Conservation (phyloP, 2,888 invertebrate genomes). For the Zygogramma bicolorata region DNA sequence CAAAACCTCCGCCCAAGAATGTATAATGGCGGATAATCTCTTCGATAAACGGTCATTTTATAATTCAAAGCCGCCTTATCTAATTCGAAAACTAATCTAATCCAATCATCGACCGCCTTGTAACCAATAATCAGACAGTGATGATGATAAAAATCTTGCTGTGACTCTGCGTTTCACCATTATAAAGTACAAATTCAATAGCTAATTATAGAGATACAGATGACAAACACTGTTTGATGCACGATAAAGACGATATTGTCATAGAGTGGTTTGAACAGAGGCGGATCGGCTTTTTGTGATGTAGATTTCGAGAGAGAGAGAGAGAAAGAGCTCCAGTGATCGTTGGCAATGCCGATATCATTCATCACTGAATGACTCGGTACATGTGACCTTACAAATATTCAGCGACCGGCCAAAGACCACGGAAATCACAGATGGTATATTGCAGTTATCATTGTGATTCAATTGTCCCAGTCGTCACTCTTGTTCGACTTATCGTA, state of each 20-base stretch:
- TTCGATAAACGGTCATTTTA: not conserved
- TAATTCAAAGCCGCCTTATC: conserved; percentile 6
- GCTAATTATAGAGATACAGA: conserved; percentile 45
- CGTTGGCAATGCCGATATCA: too few species aligned
- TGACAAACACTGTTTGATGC: conserved; percentile 47
- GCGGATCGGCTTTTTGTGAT: not conserved
- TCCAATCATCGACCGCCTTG: conserved; percentile 11
- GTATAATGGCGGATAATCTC: not conserved
- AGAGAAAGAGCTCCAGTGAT: too few species aligned
- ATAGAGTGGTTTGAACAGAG: conserved; percentile 16
- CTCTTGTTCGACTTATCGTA: too few species aligned
- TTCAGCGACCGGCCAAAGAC: too few species aligned
- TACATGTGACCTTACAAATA: too few species aligned
- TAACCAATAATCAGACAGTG: conserved; percentile 9
- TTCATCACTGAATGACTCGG: too few species aligned
- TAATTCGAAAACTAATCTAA: conserved; percentile 4
- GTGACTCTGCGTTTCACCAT: conserved; percentile 36
- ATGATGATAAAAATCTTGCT: conserved; percentile 30
- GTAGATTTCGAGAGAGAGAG: not conserved
- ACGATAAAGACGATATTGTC: conserved; percentile 34
- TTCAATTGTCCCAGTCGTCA: too few species aligned
- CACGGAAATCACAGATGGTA: too few species aligned
- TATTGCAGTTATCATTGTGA: too few species aligned
- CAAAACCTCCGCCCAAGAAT: not conserved
- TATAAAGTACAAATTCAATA: conserved; percentile 45